phyloP scores from a whole-genome alignment of 2,113 vertebrate species.

The Hystrix brachyura region DNA sequence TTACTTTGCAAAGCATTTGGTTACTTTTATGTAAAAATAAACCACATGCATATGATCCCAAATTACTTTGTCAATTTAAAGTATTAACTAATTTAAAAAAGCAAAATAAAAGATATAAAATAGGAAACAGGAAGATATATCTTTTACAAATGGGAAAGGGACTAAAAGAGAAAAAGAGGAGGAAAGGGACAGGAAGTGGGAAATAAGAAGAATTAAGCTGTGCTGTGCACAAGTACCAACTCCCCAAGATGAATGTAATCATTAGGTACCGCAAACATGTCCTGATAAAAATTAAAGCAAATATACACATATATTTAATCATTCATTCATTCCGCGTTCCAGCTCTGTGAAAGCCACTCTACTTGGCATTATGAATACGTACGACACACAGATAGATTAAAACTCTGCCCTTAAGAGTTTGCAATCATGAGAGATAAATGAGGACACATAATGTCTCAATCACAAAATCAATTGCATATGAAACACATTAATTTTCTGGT shows the following conservation, averaged over 20 bases:
- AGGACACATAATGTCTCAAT: not conserved
- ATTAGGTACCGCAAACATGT: not conserved
- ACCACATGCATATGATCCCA: too few species aligned
- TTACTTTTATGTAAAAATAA: not conserved
- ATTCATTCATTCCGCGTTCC: too few species aligned
- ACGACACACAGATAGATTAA: not conserved
- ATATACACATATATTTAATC: not conserved
- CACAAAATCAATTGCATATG: not conserved
- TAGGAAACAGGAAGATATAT: not conserved
- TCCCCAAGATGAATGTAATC: not conserved
- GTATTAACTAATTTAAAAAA: not conserved
- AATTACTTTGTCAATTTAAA: constrained; percentile 9
- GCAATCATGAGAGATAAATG: not conserved
- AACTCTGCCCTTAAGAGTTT: not conserved
- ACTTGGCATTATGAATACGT: not conserved
- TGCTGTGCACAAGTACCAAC: not conserved
- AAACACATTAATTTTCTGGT: not conserved
- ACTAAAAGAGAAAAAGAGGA: not conserved
- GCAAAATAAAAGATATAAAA: not conserved
- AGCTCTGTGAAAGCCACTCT: not conserved
- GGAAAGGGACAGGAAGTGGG: not conserved
- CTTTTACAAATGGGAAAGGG: not conserved
- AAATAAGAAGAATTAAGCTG: not conserved
- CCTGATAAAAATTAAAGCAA: not conserved
- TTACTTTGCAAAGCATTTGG: not conserved